These are phyloP conservation scores for Sitobion miscanthi DNA, from an alignment of 1,140 invertebrate species.

Conservation along the genomic window DNA sequence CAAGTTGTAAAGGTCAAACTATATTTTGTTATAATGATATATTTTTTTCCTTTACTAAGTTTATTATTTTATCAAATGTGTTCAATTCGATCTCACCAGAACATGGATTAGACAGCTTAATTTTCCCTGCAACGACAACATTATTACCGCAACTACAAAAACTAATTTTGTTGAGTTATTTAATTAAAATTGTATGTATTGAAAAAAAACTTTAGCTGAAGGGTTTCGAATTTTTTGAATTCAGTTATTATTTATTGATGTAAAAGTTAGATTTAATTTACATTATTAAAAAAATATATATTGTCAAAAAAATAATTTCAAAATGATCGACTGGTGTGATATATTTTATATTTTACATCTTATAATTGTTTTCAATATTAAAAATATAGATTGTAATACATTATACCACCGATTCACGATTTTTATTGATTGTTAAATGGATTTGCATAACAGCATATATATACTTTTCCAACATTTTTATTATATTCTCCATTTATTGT, in stretches of 20 bases:
- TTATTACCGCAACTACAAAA: not conserved
- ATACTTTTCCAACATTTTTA: too few relatives aligned
- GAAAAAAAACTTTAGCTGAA: not conserved
- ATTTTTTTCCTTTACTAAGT: not conserved
- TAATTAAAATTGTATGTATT: not conserved
- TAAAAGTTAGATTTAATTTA: not conserved
- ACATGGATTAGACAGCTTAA: not conserved
- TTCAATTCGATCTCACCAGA: not conserved
- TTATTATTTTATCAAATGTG: conserved; percentile 10
- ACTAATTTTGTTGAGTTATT: too few relatives aligned
- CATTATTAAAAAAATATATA: not conserved
- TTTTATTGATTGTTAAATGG: too few relatives aligned
- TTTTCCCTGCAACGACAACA: not conserved
- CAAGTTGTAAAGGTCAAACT: not conserved
- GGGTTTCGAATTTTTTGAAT: not conserved
- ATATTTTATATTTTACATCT: too few relatives aligned
- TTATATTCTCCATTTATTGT: too few relatives aligned
- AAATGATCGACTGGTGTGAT: not conserved
- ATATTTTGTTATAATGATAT: not conserved
- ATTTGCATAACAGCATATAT: too few relatives aligned
- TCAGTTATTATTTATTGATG: not conserved
- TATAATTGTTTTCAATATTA: not conserved
- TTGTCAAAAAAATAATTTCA: not conserved
- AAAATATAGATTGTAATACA: not conserved
- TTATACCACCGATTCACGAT: too few relatives aligned